Evolutionary conservation across 2,888 invertebrate genomes (phyloP), one percentile per base, ranked within the genome.

Genomic region (Gymnosoma rotundatum): DNA sequence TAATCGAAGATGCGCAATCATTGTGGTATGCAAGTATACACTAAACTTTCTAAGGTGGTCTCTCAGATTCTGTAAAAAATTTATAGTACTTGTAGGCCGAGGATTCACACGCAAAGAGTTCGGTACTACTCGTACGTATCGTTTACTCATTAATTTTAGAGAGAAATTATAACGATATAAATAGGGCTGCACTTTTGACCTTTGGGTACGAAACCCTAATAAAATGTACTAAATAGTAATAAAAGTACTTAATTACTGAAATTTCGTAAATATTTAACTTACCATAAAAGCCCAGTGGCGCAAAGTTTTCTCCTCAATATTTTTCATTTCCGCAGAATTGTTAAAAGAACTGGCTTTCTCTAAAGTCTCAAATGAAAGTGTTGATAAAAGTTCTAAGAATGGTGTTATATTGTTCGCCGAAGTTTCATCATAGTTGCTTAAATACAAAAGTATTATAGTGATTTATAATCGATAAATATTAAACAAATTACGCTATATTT

Each of bases 311-410:
- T 88, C 88, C 16, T 88, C 78, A 1, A 92, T 78, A 16, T 78
- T 86, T 12, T 87, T 86, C 3, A 36, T 7, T 0, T 89, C 87
- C 54, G 91, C 88, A 5, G 88, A 86, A 20, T 87, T 83, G 6
- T 88, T 87, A 8, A 90, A 75, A 10, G 87, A 61, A 52, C 88
- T 88, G 0, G 89, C 90, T 52, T 89, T 88, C 21, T 88, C 85
- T 8, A 93, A 87, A 25, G 89, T 93, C 0, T 90, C 89, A 80
- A 92, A 93, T 1, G 92, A 93, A 1, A 93, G 87, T 21, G 91
- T 88, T 1, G 93, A 90, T 0, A 94, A 88, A 14, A 90, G 85
- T 32, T 90, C 88, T 42, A 93, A 75, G 81, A 93, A 93, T 1
- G 91, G 89, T 0, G 87, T 86, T 74, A 90, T 87, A 42, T 88